Conservation (phyloP, 1,140 invertebrate species). For the Fopius arisanus region DNA sequence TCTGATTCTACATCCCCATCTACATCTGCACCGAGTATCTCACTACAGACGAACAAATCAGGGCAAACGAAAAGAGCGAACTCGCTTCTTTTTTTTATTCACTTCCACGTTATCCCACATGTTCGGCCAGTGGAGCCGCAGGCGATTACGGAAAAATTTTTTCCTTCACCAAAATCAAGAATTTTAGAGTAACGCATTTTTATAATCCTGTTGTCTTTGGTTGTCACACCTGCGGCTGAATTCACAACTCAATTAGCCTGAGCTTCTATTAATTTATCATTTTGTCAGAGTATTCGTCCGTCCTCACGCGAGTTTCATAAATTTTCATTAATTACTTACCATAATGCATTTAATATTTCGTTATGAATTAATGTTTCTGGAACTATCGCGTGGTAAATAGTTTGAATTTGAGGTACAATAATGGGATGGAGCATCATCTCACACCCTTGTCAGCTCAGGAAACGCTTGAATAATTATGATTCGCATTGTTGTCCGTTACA, state of each 20-base stretch:
- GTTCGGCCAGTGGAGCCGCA: slow-evolving; percentile 28
- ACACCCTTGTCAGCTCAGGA: slow-evolving; percentile 21
- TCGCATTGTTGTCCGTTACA: slow-evolving; percentile 28
- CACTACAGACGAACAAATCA: slow-evolving; percentile 44
- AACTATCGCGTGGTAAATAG: slow-evolving; percentile 1
- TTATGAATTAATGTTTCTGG: background rate
- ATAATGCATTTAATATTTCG: background rate
- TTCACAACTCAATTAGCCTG: background rate
- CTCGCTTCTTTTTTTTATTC: background rate
- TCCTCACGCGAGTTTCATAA: background rate
- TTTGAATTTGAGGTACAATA: slow-evolving; percentile 20
- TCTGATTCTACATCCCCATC: slow-evolving; percentile 21
- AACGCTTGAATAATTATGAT: slow-evolving; percentile 33
- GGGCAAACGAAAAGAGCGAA: slow-evolving; percentile 41
- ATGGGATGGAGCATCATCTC: slow-evolving; percentile 21
- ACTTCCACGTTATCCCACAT: background rate
- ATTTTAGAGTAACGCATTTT: background rate
- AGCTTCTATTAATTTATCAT: background rate
- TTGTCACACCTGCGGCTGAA: background rate
- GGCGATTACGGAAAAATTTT: slow-evolving; percentile 41
- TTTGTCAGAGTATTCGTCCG: background rate
- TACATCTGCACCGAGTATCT: slow-evolving; percentile 33
- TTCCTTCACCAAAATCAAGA: background rate
- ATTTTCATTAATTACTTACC: background rate
- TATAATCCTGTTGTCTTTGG: background rate